Percentiles rank a stretch among this genome's conserved stretches.
phyloP scores from a whole-genome alignment of 2,113 vertebrate species.

The Cyanistes caeruleus region DNA sequence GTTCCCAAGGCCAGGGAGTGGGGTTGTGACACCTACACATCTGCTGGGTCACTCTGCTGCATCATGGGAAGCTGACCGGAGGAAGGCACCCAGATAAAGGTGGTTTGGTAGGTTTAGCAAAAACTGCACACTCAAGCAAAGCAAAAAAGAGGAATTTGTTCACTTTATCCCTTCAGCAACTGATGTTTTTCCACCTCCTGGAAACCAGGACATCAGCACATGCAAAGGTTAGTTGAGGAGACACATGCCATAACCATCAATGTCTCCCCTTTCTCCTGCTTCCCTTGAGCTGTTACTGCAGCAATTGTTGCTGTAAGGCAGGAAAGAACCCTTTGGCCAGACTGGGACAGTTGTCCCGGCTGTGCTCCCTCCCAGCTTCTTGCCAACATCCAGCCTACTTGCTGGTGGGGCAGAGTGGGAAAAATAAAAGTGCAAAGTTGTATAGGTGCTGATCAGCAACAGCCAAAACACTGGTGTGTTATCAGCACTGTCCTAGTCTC shows the following conservation, averaged over 20 bases:
- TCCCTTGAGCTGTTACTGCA: neutral
- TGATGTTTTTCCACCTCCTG: neutral
- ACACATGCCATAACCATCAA: neutral
- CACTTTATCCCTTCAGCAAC: neutral
- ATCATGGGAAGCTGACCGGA: neutral
- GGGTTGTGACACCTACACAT: neutral
- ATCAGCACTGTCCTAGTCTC: neutral
- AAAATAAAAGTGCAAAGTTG: neutral
- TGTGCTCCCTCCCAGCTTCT: neutral
- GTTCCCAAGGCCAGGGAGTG: neutral
- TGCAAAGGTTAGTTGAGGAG: neutral
- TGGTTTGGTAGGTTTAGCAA: neutral
- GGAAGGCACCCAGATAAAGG: neutral
- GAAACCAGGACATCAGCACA: neutral
- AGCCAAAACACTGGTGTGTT: neutral
- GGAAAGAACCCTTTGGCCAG: neutral
- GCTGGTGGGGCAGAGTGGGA: neutral
- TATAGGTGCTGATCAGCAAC: neutral
- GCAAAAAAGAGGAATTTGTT: neutral
- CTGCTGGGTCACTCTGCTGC: neutral
- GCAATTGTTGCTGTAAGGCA: rapidly evolving
- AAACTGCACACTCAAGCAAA: neutral
- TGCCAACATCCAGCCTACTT: neutral
- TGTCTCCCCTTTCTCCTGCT: neutral
- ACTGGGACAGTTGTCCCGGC: neutral